Evolutionary conservation across 2,888 invertebrate genomes (phyloP).

Genomic region (Palloptera scutellata): DNA sequence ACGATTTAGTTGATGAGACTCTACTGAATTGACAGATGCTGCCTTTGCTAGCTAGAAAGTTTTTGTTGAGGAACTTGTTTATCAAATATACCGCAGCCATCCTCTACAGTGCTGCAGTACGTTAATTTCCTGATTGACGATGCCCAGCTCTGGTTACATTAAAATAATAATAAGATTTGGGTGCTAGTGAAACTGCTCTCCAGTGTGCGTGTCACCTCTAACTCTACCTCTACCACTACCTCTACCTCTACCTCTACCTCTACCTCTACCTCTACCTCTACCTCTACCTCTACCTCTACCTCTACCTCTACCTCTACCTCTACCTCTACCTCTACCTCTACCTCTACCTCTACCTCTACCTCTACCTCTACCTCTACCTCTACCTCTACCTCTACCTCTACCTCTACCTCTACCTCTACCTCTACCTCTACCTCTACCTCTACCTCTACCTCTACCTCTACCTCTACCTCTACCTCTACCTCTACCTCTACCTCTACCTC

Average conservation of each 20-base stretch:
- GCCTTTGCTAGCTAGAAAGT: too few species aligned
- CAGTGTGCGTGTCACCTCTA: too few species aligned
- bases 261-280: neutral
- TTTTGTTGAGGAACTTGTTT: too few species aligned
- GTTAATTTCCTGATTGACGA: too few species aligned
- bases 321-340: neutral
- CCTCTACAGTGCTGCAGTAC: too few species aligned
- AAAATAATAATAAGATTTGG: too few species aligned
- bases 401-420: constrained; percentile 11
- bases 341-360: neutral
- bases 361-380: neutral
- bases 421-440: neutral
- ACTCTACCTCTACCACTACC: too few species aligned
- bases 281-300: neutral
- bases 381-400: constrained; percentile 3
- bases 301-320: neutral
- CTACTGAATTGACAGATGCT: too few species aligned
- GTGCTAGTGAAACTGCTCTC: too few species aligned
- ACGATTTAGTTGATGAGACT: too few species aligned
- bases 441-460: neutral
- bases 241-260: neutral
- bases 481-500: neutral
- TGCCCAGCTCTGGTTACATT: too few species aligned
- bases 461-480: neutral
- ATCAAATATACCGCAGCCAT: too few species aligned